phyloP scores from a whole-genome alignment of 30 jellyfish, hydroid and myxozoan species.

The Aurelia sp. region DNA sequence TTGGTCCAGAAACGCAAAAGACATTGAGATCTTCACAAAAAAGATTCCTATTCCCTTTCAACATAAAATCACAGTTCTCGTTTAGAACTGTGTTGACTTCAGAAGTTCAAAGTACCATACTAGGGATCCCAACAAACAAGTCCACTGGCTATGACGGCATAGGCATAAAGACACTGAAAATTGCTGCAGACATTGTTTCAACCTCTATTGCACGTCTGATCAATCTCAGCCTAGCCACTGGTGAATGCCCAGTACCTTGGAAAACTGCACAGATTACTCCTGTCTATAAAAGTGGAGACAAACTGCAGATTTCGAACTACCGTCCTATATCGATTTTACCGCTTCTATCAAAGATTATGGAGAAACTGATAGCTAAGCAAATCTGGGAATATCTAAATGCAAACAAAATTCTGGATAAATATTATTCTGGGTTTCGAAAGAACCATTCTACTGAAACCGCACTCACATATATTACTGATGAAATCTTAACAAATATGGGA shows the following conservation, averaged over 20 bases:
- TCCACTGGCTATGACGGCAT: constrained; percentile 44
- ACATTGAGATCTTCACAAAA: no score
- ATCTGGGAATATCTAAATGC: constrained; percentile 31
- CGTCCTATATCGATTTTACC: constrained; percentile 17
- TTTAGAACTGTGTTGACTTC: background rate
- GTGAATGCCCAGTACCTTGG: constrained; percentile 3
- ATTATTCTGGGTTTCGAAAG: background rate
- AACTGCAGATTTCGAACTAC: constrained; percentile 19
- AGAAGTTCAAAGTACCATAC: constrained; percentile 32
- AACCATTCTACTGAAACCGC: no score
- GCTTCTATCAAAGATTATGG: constrained; percentile 32
- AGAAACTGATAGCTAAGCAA: constrained; percentile 27
- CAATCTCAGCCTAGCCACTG: constrained; percentile 50
- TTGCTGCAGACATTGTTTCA: constrained; percentile 34
- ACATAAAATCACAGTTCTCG: background rate
- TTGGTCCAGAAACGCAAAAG: background rate
- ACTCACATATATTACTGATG: no score
- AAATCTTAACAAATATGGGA: no score
- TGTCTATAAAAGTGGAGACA: constrained; percentile 20
- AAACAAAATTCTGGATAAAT: background rate
- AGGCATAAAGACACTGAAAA: constrained; percentile 2
- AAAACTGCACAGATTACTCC: constrained; percentile 33
- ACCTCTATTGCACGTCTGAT: constrained; percentile 34
- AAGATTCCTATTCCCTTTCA: no score
- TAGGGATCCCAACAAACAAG: constrained; percentile 20